Base-by-base conservation (phyloP, 1,140 invertebrate genomes). In the Dendrolimus punctatus region DNA sequence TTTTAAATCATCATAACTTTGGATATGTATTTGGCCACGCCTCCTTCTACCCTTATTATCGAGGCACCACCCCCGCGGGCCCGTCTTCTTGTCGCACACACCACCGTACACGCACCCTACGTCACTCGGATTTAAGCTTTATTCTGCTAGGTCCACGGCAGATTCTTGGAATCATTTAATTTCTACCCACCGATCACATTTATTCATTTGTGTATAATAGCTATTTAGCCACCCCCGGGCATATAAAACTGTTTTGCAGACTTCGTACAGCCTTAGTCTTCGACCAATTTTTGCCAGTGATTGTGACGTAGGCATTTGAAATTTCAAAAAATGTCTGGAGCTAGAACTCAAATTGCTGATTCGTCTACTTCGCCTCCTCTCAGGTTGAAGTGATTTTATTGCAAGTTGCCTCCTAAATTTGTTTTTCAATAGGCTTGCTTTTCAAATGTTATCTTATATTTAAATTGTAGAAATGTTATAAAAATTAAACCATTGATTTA, bases 281-380 rank as follows among this genome's bases (percentile, higher is more conserved):
- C 45, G 46, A 62, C 56, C 51, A 51, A 60, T 58, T 60, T 58
- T 57, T 39, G 48, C 39, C 55, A 49, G 53, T 58, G 51, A 49
- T 54, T 39, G 61, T 42, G 50, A 38, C 8, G 9, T 9, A 36
- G 23, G 38, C 36, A 6, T 39, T n/a, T 39, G 6, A 9, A 41
- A 45, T 6, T 43, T 6, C 10, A 36, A 10, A 68, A 53, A 38
- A 84, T 84, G 81, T 80, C 81, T 39, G 71, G 70, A 41, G 63
- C 74, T 6, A 73, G 79, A 53, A 80, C 76, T 0, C 81, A 85
- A 53, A 62, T 85, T 4, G 79, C 79, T 0, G 81, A 85, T 48
- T 85, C 80, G 0, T 84, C 80, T 3, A 81, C 81, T 0, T 81
- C 81, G 9, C 81, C 81, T 5, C 73, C 81, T 8, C 52, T 82